A percentile compares a stretch with the other conserved stretches of the same genome.
phyloP scores from a whole-genome alignment of 2,888 invertebrate species.

The Mamestra brassicae region DNA sequence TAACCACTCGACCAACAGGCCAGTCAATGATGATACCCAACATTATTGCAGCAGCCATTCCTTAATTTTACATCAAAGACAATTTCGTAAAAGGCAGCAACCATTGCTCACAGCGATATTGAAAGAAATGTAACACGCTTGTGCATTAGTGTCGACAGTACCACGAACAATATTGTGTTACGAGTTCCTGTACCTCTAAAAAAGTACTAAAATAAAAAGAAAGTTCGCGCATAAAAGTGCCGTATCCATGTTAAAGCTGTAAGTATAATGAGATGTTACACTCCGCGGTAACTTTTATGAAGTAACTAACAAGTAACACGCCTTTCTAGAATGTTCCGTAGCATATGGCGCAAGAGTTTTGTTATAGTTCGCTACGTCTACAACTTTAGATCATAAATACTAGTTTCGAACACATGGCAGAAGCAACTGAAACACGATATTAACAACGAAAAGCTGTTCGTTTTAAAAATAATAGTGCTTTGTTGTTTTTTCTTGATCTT shows the following conservation, averaged over 20 bases:
- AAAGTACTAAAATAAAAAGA: constrained; percentile 68
- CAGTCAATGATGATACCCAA: constrained; percentile 15
- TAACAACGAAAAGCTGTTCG: constrained; percentile 20
- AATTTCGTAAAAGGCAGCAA: constrained; percentile 50
- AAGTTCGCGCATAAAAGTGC: constrained; percentile 74
- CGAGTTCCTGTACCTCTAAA: constrained; percentile 59
- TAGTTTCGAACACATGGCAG: constrained; percentile 64
- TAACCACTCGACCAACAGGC: too few species aligned
- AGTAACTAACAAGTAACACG: constrained; percentile 70
- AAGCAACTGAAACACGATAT: constrained; percentile 47
- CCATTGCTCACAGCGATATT: constrained; percentile 45
- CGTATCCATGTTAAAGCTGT: constrained; percentile 71
- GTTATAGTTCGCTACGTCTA: constrained; percentile 60
- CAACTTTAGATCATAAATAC: constrained; percentile 74
- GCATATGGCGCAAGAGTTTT: constrained; percentile 68
- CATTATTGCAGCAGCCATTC: constrained; percentile 27
- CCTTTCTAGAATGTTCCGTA: constrained; percentile 60
- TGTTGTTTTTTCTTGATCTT: constrained; percentile 7
- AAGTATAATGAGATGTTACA: constrained; percentile 78
- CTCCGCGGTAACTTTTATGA: constrained; percentile 70
- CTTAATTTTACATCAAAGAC: constrained; percentile 24
- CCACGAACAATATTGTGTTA: constrained; percentile 59
- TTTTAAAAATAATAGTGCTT: constrained; percentile 15
- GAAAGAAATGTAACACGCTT: constrained; percentile 49
- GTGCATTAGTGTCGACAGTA: constrained; percentile 50